Evolutionary conservation across 2,888 invertebrate genomes (phyloP).

Genomic region (Atrina japonica): DNA sequence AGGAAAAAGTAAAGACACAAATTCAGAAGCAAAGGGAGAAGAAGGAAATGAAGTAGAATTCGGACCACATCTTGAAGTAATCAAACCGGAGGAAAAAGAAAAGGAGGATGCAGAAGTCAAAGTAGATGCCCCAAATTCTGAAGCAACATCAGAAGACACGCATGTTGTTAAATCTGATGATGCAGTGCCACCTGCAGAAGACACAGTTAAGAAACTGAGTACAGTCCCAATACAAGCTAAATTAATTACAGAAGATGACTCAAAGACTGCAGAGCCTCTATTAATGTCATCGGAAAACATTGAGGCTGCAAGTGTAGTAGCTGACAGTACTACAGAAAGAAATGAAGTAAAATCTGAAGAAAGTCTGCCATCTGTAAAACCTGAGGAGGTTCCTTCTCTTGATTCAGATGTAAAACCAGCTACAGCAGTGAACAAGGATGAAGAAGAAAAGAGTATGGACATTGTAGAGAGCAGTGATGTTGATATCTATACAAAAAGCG

Average conservation of each 20-base stretch:
- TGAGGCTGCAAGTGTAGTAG: too few relatives aligned
- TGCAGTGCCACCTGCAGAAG: not conserved
- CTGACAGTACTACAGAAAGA: too few relatives aligned
- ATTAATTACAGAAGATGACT: slow-evolving; percentile 5
- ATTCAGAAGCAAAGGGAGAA: slow-evolving; percentile 13
- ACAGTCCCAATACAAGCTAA: not conserved
- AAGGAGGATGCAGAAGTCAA: slow-evolving; percentile 5
- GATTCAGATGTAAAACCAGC: too few relatives aligned
- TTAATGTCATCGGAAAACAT: too few relatives aligned
- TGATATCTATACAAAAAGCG: not conserved
- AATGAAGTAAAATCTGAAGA: too few relatives aligned
- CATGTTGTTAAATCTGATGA: not conserved
- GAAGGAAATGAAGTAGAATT: slow-evolving; percentile 18
- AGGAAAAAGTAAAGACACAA: slow-evolving; percentile 49
- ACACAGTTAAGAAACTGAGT: not conserved
- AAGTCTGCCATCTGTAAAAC: too few relatives aligned
- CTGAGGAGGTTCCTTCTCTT: too few relatives aligned
- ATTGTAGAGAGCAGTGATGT: not conserved
- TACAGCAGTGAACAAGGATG: too few relatives aligned
- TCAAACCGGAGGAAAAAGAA: slow-evolving; percentile 10
- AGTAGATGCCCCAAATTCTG: slow-evolving; percentile 18
- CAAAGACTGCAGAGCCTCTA: too few relatives aligned
- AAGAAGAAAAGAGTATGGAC: not conserved
- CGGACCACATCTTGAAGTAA: not conserved
- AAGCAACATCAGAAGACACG: slow-evolving; percentile 3